These are phyloP conservation scores for Teleogryllus occipitalis DNA, from an alignment of 1,140 invertebrate genomes.

Conservation along the genomic window DNA sequence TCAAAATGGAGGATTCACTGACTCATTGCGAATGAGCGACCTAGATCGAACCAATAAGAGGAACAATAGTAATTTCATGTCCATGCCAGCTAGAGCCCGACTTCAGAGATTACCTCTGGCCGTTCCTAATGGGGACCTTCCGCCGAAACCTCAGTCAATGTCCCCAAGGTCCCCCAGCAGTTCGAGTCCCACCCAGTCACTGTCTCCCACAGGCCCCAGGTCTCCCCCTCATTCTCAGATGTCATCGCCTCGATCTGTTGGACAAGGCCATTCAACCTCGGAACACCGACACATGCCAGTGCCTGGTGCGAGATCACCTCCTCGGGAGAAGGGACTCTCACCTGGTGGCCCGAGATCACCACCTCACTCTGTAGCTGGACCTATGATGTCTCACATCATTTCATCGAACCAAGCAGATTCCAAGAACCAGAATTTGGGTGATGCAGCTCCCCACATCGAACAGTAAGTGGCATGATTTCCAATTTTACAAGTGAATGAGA, in stretches of 20 bases:
- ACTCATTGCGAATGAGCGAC: neutral
- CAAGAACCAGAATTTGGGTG: neutral
- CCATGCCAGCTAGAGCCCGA: conserved; percentile 10
- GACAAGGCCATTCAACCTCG: neutral
- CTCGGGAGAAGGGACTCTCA: neutral
- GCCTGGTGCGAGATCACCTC: neutral
- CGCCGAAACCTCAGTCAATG: neutral
- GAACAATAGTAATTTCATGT: neutral
- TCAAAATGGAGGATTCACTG: neutral
- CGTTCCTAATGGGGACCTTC: neutral
- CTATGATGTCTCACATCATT: neutral
- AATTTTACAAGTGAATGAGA: neutral
- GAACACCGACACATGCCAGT: neutral
- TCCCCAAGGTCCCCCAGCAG: neutral
- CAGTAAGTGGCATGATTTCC: neutral
- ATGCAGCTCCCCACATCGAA: neutral
- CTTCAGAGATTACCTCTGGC: conserved; percentile 10
- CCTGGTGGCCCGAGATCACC: neutral
- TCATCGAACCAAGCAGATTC: neutral
- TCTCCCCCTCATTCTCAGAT: neutral
- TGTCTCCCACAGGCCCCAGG: neutral
- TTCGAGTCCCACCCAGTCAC: neutral
- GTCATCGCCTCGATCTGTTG: neutral
- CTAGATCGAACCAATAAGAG: neutral
- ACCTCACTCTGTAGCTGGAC: neutral